Base-by-base conservation (phyloP, 2,888 invertebrate genomes). In the Deilephila elpenor region DNA sequence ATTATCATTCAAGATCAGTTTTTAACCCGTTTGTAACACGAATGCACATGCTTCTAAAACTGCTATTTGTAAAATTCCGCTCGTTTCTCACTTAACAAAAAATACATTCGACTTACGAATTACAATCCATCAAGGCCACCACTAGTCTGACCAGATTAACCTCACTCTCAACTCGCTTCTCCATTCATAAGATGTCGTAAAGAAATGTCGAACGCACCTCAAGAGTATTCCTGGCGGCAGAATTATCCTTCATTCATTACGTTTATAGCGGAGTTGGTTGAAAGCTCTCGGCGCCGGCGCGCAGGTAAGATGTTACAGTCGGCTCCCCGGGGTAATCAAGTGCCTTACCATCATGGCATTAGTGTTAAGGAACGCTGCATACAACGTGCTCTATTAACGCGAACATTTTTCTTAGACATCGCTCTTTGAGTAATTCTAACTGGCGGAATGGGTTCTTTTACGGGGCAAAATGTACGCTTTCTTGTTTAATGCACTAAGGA, bases 231-330 rank as follows among this genome's bases (percentile, higher is more conserved):
- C 44, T 44, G 19, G 56, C 0, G 19, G 19, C 56, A 7, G n/a
- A 56, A 6, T 56, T 56, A 56, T 56, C 19, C 56, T 56, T 56
- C 56, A 34, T 34, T 62, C 19, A 62, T 62, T 62, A 62, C 37
- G 5, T 56, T 56, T n/a, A 29, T 61, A 34, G 32, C 61, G 32
- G 29, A 32, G 61, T 62, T n/a, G 32, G 4, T 19, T 37, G 8
- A 44, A 44, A 3, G 61, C 32, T 32, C 61, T 32, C 37, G 3
- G 62, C 17, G 56, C 5, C 56, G n/a, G 19, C n/a, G n/a, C 32
- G 34, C n/a, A 44, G 44, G 44, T 62, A 34, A 62, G n/a, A 62
- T n/a, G 62, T 62, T n/a, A n/a, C 62, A 62, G n/a, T 34, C 19
- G 17, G 14, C 32, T 61, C 62, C 62, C 62, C 1, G 11, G 62